Conservation (phyloP, 2,113 vertebrate genomes). For the Aegotheles bennettii region DNA sequence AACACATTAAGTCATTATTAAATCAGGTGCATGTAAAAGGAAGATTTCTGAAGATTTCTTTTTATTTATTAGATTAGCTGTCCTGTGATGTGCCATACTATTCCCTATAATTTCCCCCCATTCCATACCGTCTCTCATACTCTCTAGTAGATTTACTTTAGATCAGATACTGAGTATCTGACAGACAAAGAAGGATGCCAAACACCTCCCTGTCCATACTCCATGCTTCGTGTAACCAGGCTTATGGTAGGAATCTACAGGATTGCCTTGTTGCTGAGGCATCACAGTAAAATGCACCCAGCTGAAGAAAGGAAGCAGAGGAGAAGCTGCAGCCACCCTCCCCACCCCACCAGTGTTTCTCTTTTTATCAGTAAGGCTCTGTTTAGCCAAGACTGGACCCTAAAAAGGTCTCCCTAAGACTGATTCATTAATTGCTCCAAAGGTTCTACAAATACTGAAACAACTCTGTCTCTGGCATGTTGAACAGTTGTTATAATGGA, state of each 20-base stretch:
- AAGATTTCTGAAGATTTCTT: not conserved
- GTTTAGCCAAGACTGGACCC: not conserved
- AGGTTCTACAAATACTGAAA: not conserved
- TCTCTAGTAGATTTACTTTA: not conserved
- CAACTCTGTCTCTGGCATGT: not conserved
- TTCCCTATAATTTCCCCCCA: not conserved
- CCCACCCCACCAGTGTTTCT: not conserved
- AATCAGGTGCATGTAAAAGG: not conserved
- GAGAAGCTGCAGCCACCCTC: not conserved
- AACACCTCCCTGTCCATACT: not conserved
- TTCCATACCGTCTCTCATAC: not conserved
- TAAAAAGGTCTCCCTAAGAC: not conserved
- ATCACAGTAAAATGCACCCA: not conserved
- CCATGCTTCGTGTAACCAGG: rapidly evolving
- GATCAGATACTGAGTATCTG: not conserved
- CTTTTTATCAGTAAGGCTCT: not conserved
- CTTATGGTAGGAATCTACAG: not conserved
- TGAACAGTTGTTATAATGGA: not conserved
- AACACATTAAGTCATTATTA: not conserved
- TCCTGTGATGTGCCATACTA: not conserved
- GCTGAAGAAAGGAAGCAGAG: not conserved
- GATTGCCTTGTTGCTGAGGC: not conserved
- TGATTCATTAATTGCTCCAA: not conserved
- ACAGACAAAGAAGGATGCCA: not conserved
- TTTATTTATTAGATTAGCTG: not conserved